A percentile compares a stretch with the other conserved stretches of the same genome.
Conservation (phyloP, 2,113 vertebrate species). For the Cephalopholis sonnerati region DNA sequence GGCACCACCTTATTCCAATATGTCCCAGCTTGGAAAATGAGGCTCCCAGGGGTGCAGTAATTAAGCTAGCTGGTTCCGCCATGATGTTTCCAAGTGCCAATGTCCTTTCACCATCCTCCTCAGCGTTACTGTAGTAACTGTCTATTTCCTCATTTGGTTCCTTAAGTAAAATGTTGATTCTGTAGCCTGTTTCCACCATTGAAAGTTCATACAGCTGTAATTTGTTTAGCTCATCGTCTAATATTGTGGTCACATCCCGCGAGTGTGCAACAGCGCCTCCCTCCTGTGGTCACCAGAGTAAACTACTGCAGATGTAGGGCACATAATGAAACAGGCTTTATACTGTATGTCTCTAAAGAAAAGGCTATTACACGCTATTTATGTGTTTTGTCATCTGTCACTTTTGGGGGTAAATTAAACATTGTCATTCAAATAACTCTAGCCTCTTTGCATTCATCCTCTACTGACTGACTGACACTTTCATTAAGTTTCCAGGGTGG, state of each 20-base stretch:
- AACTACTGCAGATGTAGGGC: neutral
- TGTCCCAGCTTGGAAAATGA: neutral
- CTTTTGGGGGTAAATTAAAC: neutral
- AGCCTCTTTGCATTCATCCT: neutral
- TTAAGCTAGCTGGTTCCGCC: neutral
- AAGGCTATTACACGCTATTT: neutral
- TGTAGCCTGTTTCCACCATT: neutral
- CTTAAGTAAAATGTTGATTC: neutral
- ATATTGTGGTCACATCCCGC: accelerated
- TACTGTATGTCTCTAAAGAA: neutral
- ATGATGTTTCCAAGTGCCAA: too few relatives aligned
- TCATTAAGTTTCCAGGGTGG: slow-evolving; percentile 8
- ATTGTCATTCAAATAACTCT: neutral
- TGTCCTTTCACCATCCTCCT: neutral
- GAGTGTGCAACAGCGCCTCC: neutral
- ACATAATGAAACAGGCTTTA: neutral
- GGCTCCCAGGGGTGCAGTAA: neutral
- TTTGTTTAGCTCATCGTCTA: neutral
- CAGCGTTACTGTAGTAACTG: neutral
- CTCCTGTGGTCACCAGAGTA: neutral
- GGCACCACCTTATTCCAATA: neutral
- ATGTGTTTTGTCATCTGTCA: neutral
- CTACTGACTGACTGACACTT: slow-evolving; percentile 10
- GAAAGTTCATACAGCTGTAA: neutral
- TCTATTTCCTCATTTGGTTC: neutral